Base-by-base conservation (phyloP, 2,888 invertebrate genomes). In the Yponomeuta evonymella region DNA sequence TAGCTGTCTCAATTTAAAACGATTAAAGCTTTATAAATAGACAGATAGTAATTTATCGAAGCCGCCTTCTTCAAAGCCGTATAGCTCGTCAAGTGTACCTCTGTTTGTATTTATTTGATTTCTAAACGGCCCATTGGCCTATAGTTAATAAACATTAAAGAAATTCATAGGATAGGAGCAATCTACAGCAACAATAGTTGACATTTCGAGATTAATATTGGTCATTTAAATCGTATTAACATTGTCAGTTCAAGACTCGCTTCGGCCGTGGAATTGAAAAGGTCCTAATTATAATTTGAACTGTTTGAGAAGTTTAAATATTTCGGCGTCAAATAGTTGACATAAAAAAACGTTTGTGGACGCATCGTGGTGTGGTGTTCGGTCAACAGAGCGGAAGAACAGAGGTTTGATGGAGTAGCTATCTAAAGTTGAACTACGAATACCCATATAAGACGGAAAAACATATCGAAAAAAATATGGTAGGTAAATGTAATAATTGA, bases 271-370 rank as follows among this genome's bases (percentile, higher is more conserved):
- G 70, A 23, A 30, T 85, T 84, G 83, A 87, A 88, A 88, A 79
- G 82, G 78, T 79, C 84, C 90, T 89, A 91, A 91, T 91, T 91
- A 90, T 90, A 90, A 90, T 90, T 87, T 88, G 86, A 90, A 90
- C 85, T 88, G 90, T 88, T 90, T 90, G 88, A 58, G 79, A 80
- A 87, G 86, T 84, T 58, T 84, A 88, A 90, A 90, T 90, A 90
- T 90, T 90, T 90, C 87, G 87, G 85, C 82, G 85, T 87, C 82
- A 84, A 87, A 88, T 84, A 87, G 85, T 84, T 79, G 67, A 36
- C 6, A 48, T 86, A 85, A 81, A 88, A 88, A 33, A 87, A 84
- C 83, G 81, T 87, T 88, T 85, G 85, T 86, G 87, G 87, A 88
- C 8, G 12, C 89, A 84, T 88, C 86, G 85, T 85, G 5, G 43